Evolutionary conservation across 2,113 vertebrate genomes (phyloP), one percentile per base, ranked within the genome.

Genomic region (Heterochromis multidens): DNA sequence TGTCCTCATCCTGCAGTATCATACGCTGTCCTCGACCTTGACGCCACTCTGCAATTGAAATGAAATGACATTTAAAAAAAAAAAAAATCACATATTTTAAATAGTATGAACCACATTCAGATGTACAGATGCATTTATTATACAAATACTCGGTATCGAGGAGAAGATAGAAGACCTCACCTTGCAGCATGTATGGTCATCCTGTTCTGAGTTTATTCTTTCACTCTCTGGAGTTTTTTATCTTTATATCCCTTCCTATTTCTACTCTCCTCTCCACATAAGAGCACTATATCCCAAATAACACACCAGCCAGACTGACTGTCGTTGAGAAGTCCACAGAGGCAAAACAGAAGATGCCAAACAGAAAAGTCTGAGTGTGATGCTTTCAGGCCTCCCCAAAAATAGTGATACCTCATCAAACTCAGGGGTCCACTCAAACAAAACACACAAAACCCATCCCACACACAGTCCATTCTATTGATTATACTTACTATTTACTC

Each of bases 1-100:
- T 96, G 90, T 99, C 99, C 84, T 99, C 99, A 1, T 99, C 99
- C 80, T 99, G 97, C 59, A 99, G 95, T 83, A 99, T 98, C 37
- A 97, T 97, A 0, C 99, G 96, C 37, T 98, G 97, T 5, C 98
- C 98, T 78, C 98, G 96, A 80, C 98, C 97, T 90, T 99, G 99
- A 67, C 98, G 97, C 99, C 98, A 99, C 88, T 99, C 99, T 99
- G 96, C 1, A 90, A 79, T 9, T 4, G 19, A 31, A 81, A 54
- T 58, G 21, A 13, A 40, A 12, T 19, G 29, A 49, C 2, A 35
- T 35, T n/a, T 8, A 0, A 5, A 65, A 37, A 57, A 43, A 6
- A 60, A 27, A 11, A 31, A 12, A 31, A 67, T 25, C 1, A 61
- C 1, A 54, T 12, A 52, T 74, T 54, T 74, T 17, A 74, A 74